Base-by-base conservation (phyloP, 2,113 vertebrate genomes). In the Falco punctatus region DNA sequence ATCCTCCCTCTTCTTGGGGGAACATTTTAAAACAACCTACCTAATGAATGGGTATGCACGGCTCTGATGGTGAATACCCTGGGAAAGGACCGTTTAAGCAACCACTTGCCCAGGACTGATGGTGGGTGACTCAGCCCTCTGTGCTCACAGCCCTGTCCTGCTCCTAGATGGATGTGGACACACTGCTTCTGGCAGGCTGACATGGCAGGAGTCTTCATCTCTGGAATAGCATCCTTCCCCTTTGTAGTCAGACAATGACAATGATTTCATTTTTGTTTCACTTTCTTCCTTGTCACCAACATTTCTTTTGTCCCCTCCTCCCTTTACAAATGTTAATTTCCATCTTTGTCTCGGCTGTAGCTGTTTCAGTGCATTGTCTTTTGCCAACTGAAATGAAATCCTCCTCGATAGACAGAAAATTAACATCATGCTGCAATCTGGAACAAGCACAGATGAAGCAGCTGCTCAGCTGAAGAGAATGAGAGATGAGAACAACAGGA, bases 241-340 rank as follows among this genome's bases (percentile, higher is more conserved):
- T 89, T 82, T 90, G 72, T 91, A 55, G 23, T 79, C 30, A 64
- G 61, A 95, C 66, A 97, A 95, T 90, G 89, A 54, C 79, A 77
- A 59, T 72, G 52, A 94, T 96, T 95, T 93, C 44, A 62, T 72
- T 67, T 96, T 88, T 92, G 93, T 96, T 97, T 87, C 92, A 82
- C 72, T 93, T 92, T 94, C 86, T 89, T 96, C 83, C 90, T 95
- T 86, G 71, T 95, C 90, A 91, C 81, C 80, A 96, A 83, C 87
- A 91, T 94, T 95, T 54, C 88, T 74, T 96, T 96, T 92, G 90
- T 97, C 88, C 67, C 67, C 61, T 83, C 72, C 75, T 74, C 58
- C 74, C 90, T 96, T 96, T 96, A 92, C 82, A 96, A 95, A 95
- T 96, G 86, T 80, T 97, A 97, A 97, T 97, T 96, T 78, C 88